Percentiles rank a stretch among this genome's conserved stretches.
These are phyloP conservation scores for Chaetops frenatus DNA, from an alignment of 2,113 vertebrate species.

Conservation along the genomic window DNA sequence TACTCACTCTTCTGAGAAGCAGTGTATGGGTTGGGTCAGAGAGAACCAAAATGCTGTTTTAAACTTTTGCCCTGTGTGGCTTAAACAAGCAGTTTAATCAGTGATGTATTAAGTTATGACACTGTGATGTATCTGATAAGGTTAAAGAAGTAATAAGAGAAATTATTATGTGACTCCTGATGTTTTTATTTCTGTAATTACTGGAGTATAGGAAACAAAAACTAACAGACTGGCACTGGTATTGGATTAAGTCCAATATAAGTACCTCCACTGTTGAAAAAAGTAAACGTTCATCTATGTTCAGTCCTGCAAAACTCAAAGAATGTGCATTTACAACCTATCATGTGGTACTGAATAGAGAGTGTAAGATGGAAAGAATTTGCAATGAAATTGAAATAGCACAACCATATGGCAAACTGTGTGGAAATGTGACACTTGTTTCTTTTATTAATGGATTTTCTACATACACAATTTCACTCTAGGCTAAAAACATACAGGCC, in stretches of 20 bases:
- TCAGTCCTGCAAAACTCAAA: background rate
- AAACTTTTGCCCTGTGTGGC: background rate
- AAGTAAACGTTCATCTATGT: background rate
- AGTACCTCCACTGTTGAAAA: background rate
- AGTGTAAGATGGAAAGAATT: constrained; percentile 46
- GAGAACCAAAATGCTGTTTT: background rate
- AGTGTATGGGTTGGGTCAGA: background rate
- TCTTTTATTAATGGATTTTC: constrained; percentile 20
- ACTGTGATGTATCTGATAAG: background rate
- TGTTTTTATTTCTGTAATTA: background rate
- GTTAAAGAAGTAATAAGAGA: background rate
- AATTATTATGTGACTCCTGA: background rate
- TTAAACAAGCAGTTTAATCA: background rate
- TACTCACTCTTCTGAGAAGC: background rate
- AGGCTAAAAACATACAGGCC: background rate
- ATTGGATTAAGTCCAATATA: background rate
- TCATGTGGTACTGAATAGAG: background rate
- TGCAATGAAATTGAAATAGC: constrained; percentile 33
- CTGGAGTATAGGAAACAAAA: background rate
- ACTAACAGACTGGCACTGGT: background rate
- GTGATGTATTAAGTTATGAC: background rate
- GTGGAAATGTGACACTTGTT: constrained; percentile 35
- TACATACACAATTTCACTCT: background rate
- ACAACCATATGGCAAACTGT: constrained; percentile 30
- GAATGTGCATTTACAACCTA: constrained; percentile 5